Conservation (phyloP, 1,140 invertebrate species). For the Lamellibrachia luymesi region DNA sequence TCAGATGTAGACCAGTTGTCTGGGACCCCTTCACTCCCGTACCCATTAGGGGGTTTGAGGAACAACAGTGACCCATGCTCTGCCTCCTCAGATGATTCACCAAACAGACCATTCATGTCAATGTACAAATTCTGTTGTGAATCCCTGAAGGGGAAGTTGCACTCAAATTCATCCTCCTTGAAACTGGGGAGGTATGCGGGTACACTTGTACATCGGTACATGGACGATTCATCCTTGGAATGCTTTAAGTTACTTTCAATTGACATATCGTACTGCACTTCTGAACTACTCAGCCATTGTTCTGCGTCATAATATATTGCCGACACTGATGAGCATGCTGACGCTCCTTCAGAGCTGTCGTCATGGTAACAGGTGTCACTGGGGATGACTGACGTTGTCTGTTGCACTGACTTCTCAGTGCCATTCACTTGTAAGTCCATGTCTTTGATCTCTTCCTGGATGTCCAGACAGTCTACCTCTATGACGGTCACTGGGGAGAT, state of each 20-base stretch:
- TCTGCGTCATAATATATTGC: not conserved
- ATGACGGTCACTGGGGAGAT: conserved; percentile 44
- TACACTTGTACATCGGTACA: not conserved
- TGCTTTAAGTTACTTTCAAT: not conserved
- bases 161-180: not conserved
- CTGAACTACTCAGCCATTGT: not conserved
- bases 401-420: not conserved
- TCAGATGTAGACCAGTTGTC: not conserved
- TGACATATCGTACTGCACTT: not conserved
- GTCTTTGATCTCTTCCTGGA: not conserved
- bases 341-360: not conserved
- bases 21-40: not conserved
- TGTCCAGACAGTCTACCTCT: not conserved
- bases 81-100: not conserved
- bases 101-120: not conserved
- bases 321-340: not conserved
- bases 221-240: not conserved
- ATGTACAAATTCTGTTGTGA: not conserved
- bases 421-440: not conserved
- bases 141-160: not conserved
- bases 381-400: not conserved
- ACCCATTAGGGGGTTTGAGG: not conserved
- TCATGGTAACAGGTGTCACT: not conserved
- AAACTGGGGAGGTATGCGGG: not conserved
- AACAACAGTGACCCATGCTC: not conserved